Conservation (phyloP, 2,888 invertebrate species). For the Trissonchulus latispiculum region DNA sequence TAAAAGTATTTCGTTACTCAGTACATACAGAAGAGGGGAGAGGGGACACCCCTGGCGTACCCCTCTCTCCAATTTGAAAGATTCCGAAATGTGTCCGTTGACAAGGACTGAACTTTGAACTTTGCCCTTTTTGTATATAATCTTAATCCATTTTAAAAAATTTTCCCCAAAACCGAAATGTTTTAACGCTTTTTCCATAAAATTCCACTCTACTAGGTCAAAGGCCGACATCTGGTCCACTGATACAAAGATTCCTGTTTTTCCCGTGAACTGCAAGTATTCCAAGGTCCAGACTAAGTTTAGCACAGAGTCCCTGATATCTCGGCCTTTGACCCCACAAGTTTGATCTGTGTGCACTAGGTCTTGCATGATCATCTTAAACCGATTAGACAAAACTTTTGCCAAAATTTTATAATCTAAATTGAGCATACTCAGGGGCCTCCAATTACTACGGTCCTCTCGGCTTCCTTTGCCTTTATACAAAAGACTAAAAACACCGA, state of each 20-base stretch:
- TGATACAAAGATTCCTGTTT: background rate
- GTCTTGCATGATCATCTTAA: background rate
- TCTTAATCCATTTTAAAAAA: background rate
- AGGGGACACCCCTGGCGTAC: background rate
- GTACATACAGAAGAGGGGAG: background rate
- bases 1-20: background rate
- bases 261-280: background rate
- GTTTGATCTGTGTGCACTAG: background rate
- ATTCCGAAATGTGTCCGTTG: background rate
- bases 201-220: background rate
- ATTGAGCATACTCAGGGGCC: background rate
- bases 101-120: background rate
- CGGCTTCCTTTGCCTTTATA: background rate
- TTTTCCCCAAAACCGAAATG: background rate
- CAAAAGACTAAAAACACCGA: background rate
- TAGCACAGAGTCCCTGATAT: background rate
- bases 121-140: background rate
- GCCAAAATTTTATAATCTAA: constrained; percentile 1
- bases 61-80: background rate
- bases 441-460: background rate
- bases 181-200: background rate
- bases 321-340: background rate
- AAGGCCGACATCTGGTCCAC: constrained; percentile 1
- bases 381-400: background rate
- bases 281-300: background rate